phyloP scores from a whole-genome alignment of 2,113 vertebrate genomes.

The Mystacornis crossleyi region DNA sequence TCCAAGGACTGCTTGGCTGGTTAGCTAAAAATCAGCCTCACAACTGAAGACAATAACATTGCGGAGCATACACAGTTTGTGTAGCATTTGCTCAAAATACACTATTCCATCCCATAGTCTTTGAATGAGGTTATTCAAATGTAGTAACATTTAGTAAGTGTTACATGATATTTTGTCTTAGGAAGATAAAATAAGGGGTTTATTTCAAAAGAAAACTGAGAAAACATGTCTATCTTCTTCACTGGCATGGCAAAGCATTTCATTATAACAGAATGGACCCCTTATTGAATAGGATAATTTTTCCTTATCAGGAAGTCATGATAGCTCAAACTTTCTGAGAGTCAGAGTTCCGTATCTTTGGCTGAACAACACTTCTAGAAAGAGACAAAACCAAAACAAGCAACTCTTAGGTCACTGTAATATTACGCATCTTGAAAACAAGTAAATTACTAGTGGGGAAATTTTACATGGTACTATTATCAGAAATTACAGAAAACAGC shows the following conservation, averaged over 20 bases:
- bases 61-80: background rate
- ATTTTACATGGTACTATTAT: background rate
- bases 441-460: background rate
- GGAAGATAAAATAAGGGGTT: background rate
- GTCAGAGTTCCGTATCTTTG: background rate
- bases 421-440: background rate
- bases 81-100: background rate
- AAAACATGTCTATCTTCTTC: background rate
- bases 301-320: background rate
- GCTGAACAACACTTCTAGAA: background rate
- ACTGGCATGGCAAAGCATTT: background rate
- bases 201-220: background rate
- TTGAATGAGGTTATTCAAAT: background rate
- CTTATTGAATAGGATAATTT: background rate
- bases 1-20: background rate
- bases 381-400: background rate
- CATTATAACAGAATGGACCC: background rate
- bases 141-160: background rate
- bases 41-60: background rate
- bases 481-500: background rate
- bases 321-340: background rate
- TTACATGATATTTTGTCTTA: background rate
- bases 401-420: background rate
- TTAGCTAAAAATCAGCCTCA: background rate
- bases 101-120: background rate